Base-by-base conservation (phyloP, 2,113 vertebrate species). In the Tringa solitaria region DNA sequence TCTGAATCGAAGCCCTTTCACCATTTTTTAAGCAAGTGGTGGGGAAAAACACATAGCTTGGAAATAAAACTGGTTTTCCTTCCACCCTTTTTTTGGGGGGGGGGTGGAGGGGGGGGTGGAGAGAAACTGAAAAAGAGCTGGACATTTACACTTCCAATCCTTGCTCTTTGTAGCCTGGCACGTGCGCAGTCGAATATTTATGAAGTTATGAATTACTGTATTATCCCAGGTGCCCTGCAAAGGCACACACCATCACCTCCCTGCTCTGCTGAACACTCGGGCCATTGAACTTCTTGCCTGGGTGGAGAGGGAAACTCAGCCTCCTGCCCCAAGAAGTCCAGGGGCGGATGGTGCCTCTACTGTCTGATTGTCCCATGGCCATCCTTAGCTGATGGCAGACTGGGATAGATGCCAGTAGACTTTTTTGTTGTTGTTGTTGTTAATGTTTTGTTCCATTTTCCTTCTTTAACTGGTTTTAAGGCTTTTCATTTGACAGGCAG, bases 131-230 rank as follows among this genome's bases (percentile, higher is more conserved):
- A 89, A 81, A 95, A 93, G 84, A 82, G 35, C 48, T 76, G 61
- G 54, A 65, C 75, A 77, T 88, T 88, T 51, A 77, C 12, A 2
- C 94, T 96, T 92, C 85, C 54, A 91, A 9, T 91, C 76, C 83
- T 93, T 32, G 46, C 74, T 87, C 95, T 94, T 97, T 89, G 95
- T 94, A 91, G 87, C 87, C 91, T 96, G 93, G 91, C 93, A 95
- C 87, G 82, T 73, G 50, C 91, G 95, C 89, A 96, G 91, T 11
- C 93, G 91, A 87, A 94, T 92, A 96, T 95, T 96, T 91, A 81
- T 94, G 64, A 95, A 89, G 84, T 91, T 96, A 94, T 97, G 84
- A 95, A 95, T 94, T 95, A 65, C 73, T 21, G 56, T 89, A 4
- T 94, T 96, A 93, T 95, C 84, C 91, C 91, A 91, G 89, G 89